Base-by-base conservation (phyloP, 2,797 vertebrate genomes). In the Ctenopoma kingsleyae region DNA sequence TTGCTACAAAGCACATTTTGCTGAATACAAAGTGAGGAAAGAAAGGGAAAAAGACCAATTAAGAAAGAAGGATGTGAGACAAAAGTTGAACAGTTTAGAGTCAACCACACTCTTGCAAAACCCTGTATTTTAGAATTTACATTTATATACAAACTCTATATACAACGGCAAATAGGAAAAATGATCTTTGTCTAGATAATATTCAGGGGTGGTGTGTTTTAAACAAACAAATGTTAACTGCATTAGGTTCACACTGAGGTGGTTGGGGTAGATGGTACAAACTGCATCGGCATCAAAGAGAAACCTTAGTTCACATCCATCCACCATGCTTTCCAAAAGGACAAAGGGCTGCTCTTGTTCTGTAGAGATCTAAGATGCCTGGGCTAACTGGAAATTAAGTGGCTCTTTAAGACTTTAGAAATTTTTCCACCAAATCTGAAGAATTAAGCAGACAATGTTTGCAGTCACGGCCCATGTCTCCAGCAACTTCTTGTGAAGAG, bases 351-450 rank as follows among this genome's bases (percentile, higher is more conserved):
- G 38, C 6, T 57, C 17, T 43, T 62, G 38, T 52, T 8, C 38
- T 47, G 68, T 38, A 62, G 71, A 50, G 38, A 76, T 25, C 56
- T 11, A n/a, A 73, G 19, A 63, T 27, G 30, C 43, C 53, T 64
- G 57, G 48, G 60, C 65, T 66, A 69, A 54, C 44, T 68, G 61
- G 51, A 25, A 63, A 32, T 50, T 50, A 25, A 10, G 35, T 32
- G 54, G 32, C 46, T 56, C 38, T 20, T 1, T 2, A 41, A 59
- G 16, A 54, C 46, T 51, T 69, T 32, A 49, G 30, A 53, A 4
- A 57, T 64, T 41, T 54, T 43, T 16, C 15, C 16, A 19, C 38
- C 5, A 67, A 53, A 62, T 57, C 43, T 6, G 53, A 35, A 53
- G 35, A 46, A 74, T 67, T 67, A 36, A 62, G 19, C 38, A 16